These are phyloP conservation scores for Netelia fuscicornis DNA, from an alignment of 2,888 invertebrate genomes.

Conservation along the genomic window DNA sequence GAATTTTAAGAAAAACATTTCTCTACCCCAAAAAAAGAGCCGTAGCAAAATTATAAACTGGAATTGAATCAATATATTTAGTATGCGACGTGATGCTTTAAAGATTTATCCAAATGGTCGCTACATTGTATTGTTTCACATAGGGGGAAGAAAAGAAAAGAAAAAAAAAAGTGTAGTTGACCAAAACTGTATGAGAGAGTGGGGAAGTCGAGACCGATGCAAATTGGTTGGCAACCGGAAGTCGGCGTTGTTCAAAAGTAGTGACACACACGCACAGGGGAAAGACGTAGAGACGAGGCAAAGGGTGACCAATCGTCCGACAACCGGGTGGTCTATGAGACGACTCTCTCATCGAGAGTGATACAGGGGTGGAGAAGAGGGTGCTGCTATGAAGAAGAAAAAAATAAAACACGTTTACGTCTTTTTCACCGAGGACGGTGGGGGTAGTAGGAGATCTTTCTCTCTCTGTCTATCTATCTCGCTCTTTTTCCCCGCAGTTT, in stretches of 20 bases:
- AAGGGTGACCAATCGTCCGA: slow-evolving; percentile 29
- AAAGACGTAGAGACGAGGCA: slow-evolving; percentile 1
- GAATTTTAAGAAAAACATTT: too few species aligned
- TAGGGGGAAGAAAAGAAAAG: neutral
- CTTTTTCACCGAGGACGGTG: slow-evolving; percentile 14
- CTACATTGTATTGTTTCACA: slow-evolving; percentile 13
- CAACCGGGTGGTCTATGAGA: slow-evolving; percentile 51
- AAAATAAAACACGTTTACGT: slow-evolving; percentile 30
- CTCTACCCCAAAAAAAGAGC: neutral
- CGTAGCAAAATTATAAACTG: too few species aligned
- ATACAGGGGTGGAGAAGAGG: neutral
- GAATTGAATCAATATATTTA: neutral
- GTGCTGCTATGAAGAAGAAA: neutral
- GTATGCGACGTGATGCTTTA: neutral
- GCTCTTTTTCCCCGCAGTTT: slow-evolving; percentile 49
- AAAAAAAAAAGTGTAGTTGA: neutral
- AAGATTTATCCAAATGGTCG: neutral
- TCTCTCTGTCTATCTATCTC: slow-evolving; percentile 22
- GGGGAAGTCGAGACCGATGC: slow-evolving; percentile 59
- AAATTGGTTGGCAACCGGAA: slow-evolving; percentile 58
- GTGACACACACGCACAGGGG: slow-evolving; percentile 14
- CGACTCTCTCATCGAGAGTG: slow-evolving; percentile 7
- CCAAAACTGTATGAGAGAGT: neutral
- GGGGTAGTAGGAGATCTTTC: slow-evolving; percentile 6
- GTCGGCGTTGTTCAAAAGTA: slow-evolving; percentile 17